These are phyloP conservation scores for Pelobates cultripes DNA, from an alignment of 2,797 vertebrate genomes.

Conservation along the genomic window DNA sequence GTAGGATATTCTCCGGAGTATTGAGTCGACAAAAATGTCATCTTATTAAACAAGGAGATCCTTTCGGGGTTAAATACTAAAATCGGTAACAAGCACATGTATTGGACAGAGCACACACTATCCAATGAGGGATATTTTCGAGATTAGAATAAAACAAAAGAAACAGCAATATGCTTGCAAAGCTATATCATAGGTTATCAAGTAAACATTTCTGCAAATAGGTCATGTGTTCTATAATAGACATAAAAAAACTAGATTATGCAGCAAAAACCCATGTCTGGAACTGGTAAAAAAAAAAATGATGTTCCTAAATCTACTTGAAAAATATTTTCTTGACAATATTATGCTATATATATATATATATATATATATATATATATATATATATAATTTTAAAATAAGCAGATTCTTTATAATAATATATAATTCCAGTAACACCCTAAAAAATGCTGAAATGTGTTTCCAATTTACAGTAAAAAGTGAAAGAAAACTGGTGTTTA, in stretches of 20 bases:
- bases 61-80: too few species aligned
- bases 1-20: neutral
- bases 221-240: neutral
- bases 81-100: neutral
- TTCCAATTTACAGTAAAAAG: neutral
- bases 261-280: neutral
- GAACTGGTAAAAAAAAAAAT: neutral
- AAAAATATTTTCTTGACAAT: neutral
- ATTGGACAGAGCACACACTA: neutral
- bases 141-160: neutral
- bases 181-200: neutral
- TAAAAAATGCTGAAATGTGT: neutral
- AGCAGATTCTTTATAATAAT: neutral
- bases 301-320: neutral
- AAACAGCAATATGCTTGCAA: neutral
- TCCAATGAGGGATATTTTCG: neutral
- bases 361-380: too few species aligned
- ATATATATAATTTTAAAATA: neutral
- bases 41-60: slow-evolving; percentile 4
- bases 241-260: neutral
- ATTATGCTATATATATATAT: neutral
- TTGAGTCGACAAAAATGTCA: neutral
- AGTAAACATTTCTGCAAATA: neutral
- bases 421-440: neutral
- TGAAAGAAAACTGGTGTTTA: slow-evolving; percentile 3